Base-by-base conservation (phyloP, 2,113 vertebrate species). In the Dasyurus viverrinus region DNA sequence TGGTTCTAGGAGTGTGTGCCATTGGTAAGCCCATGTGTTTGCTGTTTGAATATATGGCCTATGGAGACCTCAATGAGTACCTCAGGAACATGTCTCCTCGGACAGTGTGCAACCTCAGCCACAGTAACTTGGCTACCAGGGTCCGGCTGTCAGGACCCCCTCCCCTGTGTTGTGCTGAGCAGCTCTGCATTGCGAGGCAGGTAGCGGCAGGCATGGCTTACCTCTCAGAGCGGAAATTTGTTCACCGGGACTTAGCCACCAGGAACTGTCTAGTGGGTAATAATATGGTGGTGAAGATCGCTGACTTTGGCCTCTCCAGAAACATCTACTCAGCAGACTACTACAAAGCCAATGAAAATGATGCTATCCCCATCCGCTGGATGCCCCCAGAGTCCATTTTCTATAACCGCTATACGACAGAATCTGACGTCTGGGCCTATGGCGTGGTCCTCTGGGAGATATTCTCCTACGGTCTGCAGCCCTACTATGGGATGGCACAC, bases 341-440 rank as follows among this genome's bases (percentile, higher is more conserved):
- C 97, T 99, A 99, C 98, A 99, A 99, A 98, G 99, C 99, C 0
- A 99, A 99, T 0, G 99, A 99, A 96, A 99, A 99, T 0, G 99
- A 99, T 0, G 99, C 99, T 89, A 99, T 99, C 95, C 99, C 99
- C 14, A 99, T 99, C 94, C 99, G 99, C 22, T 99, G 99, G 99
- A 99, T 99, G 99, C 99, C 99, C 0, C 99, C 99, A 0, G 99
- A 99, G 97, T 99, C 99, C 12, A 99, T 99, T 92, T 99, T 99
- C 98, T 99, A 99, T 94, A 99, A 99, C 96, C 99, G 99, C 54
- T 99, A 99, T 97, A 99, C 99, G 90, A 99, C 99, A 0, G 99
- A 99, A 95, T 99, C 99, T 0, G 99, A 99, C 0, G 99, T 99
- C 92, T 99, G 99, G 99, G 99, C 99, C 42, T 99, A 99, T 0